Evolutionary conservation across 2,888 invertebrate species (phyloP).

Genomic region (Platycheirus rosarum): DNA sequence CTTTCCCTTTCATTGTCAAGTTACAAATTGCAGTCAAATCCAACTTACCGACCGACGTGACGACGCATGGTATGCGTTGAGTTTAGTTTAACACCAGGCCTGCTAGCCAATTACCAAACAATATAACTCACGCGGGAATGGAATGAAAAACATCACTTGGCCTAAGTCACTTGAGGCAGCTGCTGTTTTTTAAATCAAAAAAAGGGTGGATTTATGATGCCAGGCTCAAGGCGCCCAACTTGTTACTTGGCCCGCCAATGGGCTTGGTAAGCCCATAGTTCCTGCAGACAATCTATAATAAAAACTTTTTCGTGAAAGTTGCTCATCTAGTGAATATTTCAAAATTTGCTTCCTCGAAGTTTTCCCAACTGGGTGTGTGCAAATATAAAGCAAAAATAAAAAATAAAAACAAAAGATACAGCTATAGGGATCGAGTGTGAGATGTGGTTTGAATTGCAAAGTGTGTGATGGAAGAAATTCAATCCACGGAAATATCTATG

Average conservation of each 20-base stretch:
- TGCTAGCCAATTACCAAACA: constrained; percentile 35
- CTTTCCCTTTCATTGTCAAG: constrained; percentile 71
- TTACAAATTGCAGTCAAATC: constrained; percentile 3
- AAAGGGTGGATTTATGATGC: constrained; percentile 51
- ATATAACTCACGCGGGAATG: constrained; percentile 41
- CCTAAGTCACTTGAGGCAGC: constrained; percentile 6
- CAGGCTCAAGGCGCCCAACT: constrained; percentile 7
- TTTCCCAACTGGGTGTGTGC: neutral
- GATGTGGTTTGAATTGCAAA: constrained; percentile 38
- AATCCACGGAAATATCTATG: constrained; percentile 51
- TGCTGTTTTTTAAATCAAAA: constrained; percentile 18
- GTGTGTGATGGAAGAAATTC: constrained; percentile 46
- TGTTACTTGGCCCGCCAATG: constrained; percentile 1
- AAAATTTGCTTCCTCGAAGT: constrained; percentile 58
- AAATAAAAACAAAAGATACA: constrained; percentile 11
- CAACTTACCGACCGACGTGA: no score
- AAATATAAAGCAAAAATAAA: constrained; percentile 21
- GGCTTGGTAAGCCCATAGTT: constrained; percentile 4
- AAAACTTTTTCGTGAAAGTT: constrained; percentile 56
- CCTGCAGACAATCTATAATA: neutral
- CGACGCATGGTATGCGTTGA: constrained; percentile 35
- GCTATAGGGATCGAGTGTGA: neutral
- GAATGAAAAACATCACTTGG: neutral
- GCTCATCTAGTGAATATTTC: constrained; percentile 53
- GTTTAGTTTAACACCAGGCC: neutral